Conservation (phyloP, 2,888 invertebrate species). For the Subacronicta megacephala region DNA sequence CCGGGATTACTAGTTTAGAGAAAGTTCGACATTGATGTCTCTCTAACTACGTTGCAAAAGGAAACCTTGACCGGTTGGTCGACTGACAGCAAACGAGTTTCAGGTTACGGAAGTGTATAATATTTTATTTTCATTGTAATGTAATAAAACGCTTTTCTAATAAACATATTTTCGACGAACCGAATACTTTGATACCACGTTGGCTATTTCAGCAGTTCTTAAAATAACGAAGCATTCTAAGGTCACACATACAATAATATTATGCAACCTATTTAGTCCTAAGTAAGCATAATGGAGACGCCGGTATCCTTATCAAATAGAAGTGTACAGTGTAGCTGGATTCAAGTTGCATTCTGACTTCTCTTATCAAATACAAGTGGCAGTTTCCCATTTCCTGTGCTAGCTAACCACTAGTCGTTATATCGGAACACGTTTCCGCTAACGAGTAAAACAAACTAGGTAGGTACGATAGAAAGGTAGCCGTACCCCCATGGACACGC, state of each 20-base stretch:
- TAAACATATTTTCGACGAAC: too few relatives aligned
- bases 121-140: conserved; percentile 48
- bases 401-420: conserved; percentile 56
- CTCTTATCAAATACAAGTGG: conserved; percentile 23
- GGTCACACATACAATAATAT: background rate
- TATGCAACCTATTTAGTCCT: background rate
- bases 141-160: conserved; percentile 24
- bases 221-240: background rate
- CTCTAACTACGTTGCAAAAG: conserved; percentile 49
- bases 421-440: conserved; percentile 66
- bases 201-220: background rate
- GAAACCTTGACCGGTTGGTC: conserved; percentile 60
- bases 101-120: conserved; percentile 46
- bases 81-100: conserved; percentile 53
- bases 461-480: conserved; percentile 67
- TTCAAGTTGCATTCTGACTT: conserved; percentile 33
- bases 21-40: conserved; percentile 57
- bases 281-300: conserved; percentile 8
- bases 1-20: conserved; percentile 51
- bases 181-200: too few relatives aligned
- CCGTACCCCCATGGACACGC: conserved; percentile 47
- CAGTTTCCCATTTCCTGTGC: conserved; percentile 64
- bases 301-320: conserved; percentile 28
- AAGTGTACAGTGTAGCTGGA: conserved; percentile 21
- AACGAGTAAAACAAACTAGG: conserved; percentile 73